Base-by-base conservation (phyloP, 2,888 invertebrate species). In the Dasypogon diadema region DNA sequence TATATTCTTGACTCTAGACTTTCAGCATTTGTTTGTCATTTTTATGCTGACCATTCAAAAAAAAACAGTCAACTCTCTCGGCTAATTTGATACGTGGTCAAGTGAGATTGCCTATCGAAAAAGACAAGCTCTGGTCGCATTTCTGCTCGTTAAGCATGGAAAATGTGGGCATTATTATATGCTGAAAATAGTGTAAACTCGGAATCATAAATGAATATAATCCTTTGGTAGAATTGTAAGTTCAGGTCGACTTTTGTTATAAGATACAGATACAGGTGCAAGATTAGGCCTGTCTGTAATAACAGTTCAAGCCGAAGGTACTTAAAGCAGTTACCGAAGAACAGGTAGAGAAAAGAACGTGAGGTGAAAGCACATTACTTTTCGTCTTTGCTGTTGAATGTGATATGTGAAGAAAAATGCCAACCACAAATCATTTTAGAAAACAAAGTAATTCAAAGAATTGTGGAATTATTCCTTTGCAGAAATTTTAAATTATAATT, bases 351-450 rank as follows among this genome's bases (percentile, higher is more conserved):
- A 5, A n/a, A n/a, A 14, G 18, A 34, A 63, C 37, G 22, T 63
- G 42, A 63, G 37, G 63, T 63, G 63, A 63, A 63, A 63, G 63
- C 42, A 42, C 63, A 21, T 63, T 42, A 42, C 63, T 42, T 63
- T 63, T 63, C 63, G 37, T 63, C 42, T 63, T 21, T 42, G 10
- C 63, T 42, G 42, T 63, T 63, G 22, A 63, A 63, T 2, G 63
- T 21, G 18, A 37, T 34, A 5, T 30, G 30, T 30, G 30, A 30
- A 8, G 3, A 8, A 8, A 30, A 30, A 30, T 30, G 30, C 8
- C n/a, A 30, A 5, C 30, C 30, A 8, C 30, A 30, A 30, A 30
- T 30, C 30, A 30, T n/a, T n/a, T n/a, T n/a, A n/a, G n/a, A n/a
- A n/a, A n/a, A n/a, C n/a, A n/a, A n/a, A n/a, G n/a, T n/a, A n/a